phyloP scores from a whole-genome alignment of 2,888 invertebrate genomes.

The Argyra leucocephala region DNA sequence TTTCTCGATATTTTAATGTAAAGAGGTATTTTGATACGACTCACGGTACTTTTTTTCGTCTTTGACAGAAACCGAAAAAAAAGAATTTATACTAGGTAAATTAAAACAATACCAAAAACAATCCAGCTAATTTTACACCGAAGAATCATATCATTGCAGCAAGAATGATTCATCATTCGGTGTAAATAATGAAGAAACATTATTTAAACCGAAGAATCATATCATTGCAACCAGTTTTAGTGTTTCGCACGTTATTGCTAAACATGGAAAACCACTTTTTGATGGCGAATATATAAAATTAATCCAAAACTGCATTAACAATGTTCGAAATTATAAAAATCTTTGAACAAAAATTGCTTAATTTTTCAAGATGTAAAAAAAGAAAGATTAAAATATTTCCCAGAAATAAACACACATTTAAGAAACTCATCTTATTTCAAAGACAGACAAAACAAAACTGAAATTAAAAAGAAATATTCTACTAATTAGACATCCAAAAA shows the following conservation, averaged over 20 bases:
- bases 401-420: no score
- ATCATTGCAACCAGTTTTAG: neutral
- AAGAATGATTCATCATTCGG: neutral
- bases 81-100: no score
- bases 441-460: no score
- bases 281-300: slow-evolving; percentile 10
- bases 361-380: neutral
- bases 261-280: slow-evolving; percentile 8
- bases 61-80: no score
- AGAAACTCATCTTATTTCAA: no score
- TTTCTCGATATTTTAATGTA: no score
- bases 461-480: no score
- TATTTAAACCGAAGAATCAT: neutral
- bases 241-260: neutral
- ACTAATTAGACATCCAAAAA: no score
- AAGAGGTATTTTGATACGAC: no score
- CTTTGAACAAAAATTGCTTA: neutral
- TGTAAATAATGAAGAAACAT: neutral
- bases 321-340: slow-evolving; percentile 8
- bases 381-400: neutral
- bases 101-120: no score
- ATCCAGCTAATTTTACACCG: neutral
- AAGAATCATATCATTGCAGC: neutral
- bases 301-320: slow-evolving; percentile 12
- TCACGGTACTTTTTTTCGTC: no score